These are phyloP conservation scores for Halcyon malimbica DNA, from an alignment of 2,113 vertebrate genomes.

Conservation along the genomic window DNA sequence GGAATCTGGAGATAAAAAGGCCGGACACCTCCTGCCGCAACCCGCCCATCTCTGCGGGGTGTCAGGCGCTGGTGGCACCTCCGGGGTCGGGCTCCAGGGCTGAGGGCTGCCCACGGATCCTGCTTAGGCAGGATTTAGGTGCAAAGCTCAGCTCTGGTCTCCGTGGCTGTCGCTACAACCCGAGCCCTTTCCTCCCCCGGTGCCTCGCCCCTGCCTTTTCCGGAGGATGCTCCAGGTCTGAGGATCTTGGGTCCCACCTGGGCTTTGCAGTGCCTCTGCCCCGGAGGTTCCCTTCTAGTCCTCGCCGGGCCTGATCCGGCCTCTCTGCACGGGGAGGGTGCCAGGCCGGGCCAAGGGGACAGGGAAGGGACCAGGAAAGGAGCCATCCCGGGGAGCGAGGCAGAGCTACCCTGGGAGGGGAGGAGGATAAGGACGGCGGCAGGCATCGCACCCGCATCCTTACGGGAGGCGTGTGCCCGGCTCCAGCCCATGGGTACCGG, in stretches of 20 bases:
- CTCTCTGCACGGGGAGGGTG: not conserved
- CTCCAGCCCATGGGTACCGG: fast-evolving
- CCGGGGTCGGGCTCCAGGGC: not conserved
- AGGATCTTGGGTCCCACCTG: not conserved
- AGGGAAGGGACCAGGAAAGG: fast-evolving
- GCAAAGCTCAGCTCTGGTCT: not conserved
- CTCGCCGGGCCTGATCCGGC: not conserved
- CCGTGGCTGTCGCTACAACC: not conserved
- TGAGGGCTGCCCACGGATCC: not conserved
- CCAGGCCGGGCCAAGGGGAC: not conserved
- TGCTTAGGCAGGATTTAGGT: not conserved
- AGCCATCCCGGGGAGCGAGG: not conserved
- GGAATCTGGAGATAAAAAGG: not conserved
- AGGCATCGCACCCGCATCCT: not conserved
- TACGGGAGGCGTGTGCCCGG: no score
- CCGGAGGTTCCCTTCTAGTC: not conserved
- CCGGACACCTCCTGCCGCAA: not conserved
- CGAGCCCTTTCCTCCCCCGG: not conserved
- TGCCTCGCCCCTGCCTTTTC: not conserved
- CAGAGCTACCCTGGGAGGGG: not conserved
- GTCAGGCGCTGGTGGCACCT: not conserved
- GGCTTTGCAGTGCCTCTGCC: not conserved
- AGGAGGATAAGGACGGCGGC: not conserved
- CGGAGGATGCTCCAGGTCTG: not conserved
- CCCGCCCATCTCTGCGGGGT: not conserved